Evolutionary conservation across 2,797 vertebrate genomes (phyloP).

Genomic region (Phataginus tricuspis): DNA sequence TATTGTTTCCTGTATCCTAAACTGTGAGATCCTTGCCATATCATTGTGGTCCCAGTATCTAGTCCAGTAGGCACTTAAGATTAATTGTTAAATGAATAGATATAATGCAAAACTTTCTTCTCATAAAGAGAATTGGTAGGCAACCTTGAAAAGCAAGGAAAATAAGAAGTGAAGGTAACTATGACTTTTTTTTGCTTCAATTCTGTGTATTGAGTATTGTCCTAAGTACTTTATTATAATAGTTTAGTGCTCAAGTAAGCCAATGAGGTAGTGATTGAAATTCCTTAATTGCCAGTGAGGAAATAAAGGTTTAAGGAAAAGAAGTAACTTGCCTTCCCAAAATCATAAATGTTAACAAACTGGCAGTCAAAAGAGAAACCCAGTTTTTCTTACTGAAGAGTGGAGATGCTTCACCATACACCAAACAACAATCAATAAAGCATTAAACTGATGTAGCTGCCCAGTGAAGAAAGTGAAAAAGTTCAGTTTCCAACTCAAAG

Average conservation of each 20-base stretch:
- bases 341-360: not conserved
- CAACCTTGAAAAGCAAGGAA: conserved; percentile 1
- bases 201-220: not conserved
- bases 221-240: not conserved
- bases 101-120: conserved; percentile 17
- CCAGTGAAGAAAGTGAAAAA: conserved; percentile 18
- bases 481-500: conserved; percentile 60
- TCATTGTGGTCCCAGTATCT: not conserved
- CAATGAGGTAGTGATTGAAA: not conserved
- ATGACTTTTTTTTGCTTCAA: not conserved
- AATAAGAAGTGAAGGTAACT: not conserved
- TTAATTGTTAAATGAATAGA: not conserved
- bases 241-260: not conserved
- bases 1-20: not conserved
- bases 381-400: not conserved
- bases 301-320: not conserved
- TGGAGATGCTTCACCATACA: not conserved
- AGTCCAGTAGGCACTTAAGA: not conserved
- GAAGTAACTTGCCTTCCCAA: not conserved
- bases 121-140: conserved; percentile 28
- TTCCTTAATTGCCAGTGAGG: not conserved
- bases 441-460: not conserved
- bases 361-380: not conserved
- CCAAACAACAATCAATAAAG: not conserved
- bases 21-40: not conserved